Base-by-base conservation (phyloP, 1,140 invertebrate genomes). In the Zeugodacus cucurbitae region DNA sequence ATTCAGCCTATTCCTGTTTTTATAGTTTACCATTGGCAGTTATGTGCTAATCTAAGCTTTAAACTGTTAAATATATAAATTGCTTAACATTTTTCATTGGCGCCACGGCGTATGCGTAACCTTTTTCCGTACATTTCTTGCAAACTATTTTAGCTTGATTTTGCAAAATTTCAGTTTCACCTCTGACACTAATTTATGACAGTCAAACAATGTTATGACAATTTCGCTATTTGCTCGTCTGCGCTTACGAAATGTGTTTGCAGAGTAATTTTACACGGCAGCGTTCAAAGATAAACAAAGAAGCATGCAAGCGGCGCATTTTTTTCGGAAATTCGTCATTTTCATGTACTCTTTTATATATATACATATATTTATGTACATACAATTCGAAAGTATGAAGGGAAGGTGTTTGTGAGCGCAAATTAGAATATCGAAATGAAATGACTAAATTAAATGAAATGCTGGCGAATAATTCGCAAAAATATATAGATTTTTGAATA, bases 221-320 rank as follows among this genome's bases (percentile, higher is more conserved):
- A 48, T 29, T 82, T 29, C 22, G 34, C 20, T 48, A 82, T 82
- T 82, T 82, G 26, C 26, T 82, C 41, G 74, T 48, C 74, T 48
- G 41, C 22, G 41, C 37, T 37, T 41, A 48, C 74, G 44, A 82
- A 82, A n/a, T 22, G 37, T 82, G 20, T 82, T 82, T 82, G 26
- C 41, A 8, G n/a, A 26, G 74, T n/a, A 82, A 82, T 82, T 82
- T 82, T 82, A 41, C 44, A 41, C 26, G 41, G n/a, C 41, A 82
- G 41, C n/a, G n/a, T 4, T 26, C n/a, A 48, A 82, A 82, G n/a
- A 34, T 82, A 82, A 82, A 82, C 41, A 82, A 48, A 26, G 41
- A 44, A 82, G n/a, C 74, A 82, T 82, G 74, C 74, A 54, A 82
- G 41, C 11, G 34, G 41, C 74, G 7, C 74, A 82, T 82, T 82